A percentile compares a stretch with the other conserved stretches of the same genome.
phyloP scores from a whole-genome alignment of 1,140 invertebrate genomes.

The Druon quercuslanigerum region DNA sequence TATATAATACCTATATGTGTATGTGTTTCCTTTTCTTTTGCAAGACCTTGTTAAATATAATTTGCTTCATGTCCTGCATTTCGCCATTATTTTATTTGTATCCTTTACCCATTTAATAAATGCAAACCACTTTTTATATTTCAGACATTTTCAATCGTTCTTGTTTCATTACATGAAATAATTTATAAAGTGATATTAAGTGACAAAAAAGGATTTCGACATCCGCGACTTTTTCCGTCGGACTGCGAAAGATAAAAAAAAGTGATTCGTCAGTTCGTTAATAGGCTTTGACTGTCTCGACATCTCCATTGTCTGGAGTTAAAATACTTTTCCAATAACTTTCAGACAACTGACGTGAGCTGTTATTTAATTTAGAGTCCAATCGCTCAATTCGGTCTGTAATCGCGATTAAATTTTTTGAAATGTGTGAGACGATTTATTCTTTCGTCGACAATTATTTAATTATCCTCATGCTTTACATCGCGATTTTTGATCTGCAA shows the following conservation, averaged over 20 bases:
- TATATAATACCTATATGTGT: too few species aligned
- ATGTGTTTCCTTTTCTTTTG: too few species aligned
- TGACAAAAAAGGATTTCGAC: background rate
- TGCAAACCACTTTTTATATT: too few species aligned
- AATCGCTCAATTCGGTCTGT: background rate
- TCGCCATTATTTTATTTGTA: too few species aligned
- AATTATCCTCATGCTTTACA: background rate
- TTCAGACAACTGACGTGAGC: background rate
- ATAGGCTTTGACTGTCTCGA: slow-evolving; percentile 1
- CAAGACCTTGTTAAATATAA: too few species aligned
- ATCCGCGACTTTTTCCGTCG: slow-evolving; percentile 8
- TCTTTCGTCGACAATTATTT: background rate
- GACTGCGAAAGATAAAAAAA: slow-evolving; percentile 7
- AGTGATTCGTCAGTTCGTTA: background rate
- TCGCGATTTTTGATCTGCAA: too few species aligned
- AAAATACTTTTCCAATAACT: slow-evolving; percentile 11
- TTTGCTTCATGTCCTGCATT: too few species aligned
- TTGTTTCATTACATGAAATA: background rate
- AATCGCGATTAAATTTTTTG: slow-evolving; percentile 10
- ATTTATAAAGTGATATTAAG: background rate
- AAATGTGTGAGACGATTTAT: background rate
- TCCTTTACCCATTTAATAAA: too few species aligned
- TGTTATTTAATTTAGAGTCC: background rate
- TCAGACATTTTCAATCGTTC: too few species aligned
- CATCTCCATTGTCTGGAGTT: slow-evolving; percentile 11